Evolutionary conservation across 2,797 vertebrate genomes (phyloP).

Genomic region (Pygocentrus nattereri): DNA sequence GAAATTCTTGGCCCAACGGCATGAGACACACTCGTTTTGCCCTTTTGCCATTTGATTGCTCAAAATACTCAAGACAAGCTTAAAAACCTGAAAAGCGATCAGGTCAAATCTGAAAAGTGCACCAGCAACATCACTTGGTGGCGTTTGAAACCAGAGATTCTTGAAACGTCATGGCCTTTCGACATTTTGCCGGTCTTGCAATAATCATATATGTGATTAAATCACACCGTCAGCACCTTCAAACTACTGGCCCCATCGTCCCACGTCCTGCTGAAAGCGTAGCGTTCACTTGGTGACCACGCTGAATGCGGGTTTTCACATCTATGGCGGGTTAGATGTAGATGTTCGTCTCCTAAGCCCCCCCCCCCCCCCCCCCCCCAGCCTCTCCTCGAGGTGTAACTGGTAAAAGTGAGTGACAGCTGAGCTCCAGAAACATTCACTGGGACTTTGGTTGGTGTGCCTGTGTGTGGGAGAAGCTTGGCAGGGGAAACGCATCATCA

Average conservation of each 20-base stretch:
- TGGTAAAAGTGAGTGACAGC: conserved; percentile 77
- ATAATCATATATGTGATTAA: neutral
- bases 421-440: conserved; percentile 58
- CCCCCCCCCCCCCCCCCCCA: neutral
- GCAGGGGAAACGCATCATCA: neutral
- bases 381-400: conserved; percentile 77
- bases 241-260: neutral
- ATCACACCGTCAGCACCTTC: neutral
- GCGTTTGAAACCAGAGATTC: neutral
- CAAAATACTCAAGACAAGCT: too few relatives aligned
- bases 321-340: neutral
- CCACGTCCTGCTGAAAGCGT: neutral
- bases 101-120: neutral
- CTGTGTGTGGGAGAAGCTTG: conserved; percentile 12
- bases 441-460: conserved; percentile 7
- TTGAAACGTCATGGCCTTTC: neutral
- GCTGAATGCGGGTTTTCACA: neutral
- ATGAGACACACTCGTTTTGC: too few relatives aligned
- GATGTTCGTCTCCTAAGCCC: conserved; percentile 6
- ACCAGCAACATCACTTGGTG: neutral
- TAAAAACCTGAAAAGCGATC: too few relatives aligned
- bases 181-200: neutral
- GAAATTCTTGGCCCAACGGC: too few relatives aligned
- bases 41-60: too few relatives aligned
- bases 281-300: neutral